Evolutionary conservation across 92 coral and sea anemone species (phyloP).

Genomic region (Zoanthus sansibaricus): DNA sequence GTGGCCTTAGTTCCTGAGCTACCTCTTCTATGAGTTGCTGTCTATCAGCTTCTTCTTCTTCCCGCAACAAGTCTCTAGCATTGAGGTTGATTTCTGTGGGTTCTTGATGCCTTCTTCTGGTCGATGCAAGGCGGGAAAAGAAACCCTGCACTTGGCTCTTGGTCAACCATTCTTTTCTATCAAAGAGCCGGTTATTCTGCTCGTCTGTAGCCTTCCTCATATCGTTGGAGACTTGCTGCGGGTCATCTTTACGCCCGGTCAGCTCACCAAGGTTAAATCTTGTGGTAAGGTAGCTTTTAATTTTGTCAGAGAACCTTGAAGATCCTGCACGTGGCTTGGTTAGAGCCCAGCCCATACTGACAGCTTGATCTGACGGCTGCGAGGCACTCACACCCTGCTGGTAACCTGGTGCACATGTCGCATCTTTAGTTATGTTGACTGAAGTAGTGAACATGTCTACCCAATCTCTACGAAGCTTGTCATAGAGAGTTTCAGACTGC

Average conservation of each 20-base stretch:
- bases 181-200: slow-evolving; percentile 60
- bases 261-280: slow-evolving; percentile 63
- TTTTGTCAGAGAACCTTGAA: slow-evolving; percentile 44
- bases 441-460: slow-evolving; percentile 52
- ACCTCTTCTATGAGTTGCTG: slow-evolving; percentile 45
- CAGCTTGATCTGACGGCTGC: slow-evolving; percentile 23
- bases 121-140: slow-evolving; percentile 60
- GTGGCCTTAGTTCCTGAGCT: slow-evolving; percentile 56
- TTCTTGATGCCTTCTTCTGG: slow-evolving; percentile 42
- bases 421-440: slow-evolving; percentile 54
- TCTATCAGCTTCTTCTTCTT: slow-evolving; percentile 50
- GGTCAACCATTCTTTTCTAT: slow-evolving; percentile 72
- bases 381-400: not conserved
- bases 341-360: slow-evolving; percentile 69
- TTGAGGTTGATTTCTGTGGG: slow-evolving; percentile 7
- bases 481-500: slow-evolving; percentile 26
- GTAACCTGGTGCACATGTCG: slow-evolving; percentile 7
- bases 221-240: slow-evolving; percentile 62
- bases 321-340: slow-evolving; percentile 52
- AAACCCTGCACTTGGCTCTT: slow-evolving; percentile 67
- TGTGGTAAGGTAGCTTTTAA: slow-evolving; percentile 26
- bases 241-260: slow-evolving; percentile 66
- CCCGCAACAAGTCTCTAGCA: slow-evolving; percentile 33
- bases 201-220: slow-evolving; percentile 72
- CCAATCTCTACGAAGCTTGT: slow-evolving; percentile 55